Evolutionary conservation across 2,113 vertebrate genomes (phyloP).

Genomic region (Caloenas nicobarica): DNA sequence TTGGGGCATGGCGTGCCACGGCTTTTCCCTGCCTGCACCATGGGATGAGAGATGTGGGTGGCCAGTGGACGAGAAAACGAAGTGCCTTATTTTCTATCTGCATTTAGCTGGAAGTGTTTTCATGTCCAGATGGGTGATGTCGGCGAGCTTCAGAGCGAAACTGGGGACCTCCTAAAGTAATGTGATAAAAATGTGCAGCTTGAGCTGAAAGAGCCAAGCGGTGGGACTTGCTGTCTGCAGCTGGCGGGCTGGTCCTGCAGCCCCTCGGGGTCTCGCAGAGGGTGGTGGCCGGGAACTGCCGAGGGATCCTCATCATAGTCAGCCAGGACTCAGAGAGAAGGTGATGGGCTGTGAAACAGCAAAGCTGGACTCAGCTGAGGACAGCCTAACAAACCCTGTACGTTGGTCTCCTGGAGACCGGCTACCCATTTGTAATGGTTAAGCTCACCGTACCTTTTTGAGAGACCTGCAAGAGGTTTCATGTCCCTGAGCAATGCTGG

Average conservation of each 20-base stretch:
- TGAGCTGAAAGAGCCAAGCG: neutral
- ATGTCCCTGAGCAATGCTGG: neutral
- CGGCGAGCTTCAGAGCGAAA: neutral
- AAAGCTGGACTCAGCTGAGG: neutral
- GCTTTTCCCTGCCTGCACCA: neutral
- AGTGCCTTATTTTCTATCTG: neutral
- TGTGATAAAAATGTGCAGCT: neutral
- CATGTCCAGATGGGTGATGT: neutral
- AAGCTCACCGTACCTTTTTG: neutral
- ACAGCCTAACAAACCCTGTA: neutral
- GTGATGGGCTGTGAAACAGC: fast-evolving
- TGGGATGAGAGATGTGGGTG: neutral
- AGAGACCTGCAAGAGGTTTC: neutral
- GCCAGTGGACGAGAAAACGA: neutral
- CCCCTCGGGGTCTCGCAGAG: neutral
- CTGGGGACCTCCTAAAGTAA: neutral
- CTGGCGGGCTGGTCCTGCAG: neutral
- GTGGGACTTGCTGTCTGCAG: neutral
- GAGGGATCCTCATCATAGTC: neutral
- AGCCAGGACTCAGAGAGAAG: neutral
- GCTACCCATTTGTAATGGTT: no score
- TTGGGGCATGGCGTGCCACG: neutral
- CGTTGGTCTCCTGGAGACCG: neutral
- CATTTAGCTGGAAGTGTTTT: neutral
- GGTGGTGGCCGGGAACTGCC: neutral